Evolutionary conservation across 37 sponge, comb jelly and placozoan species (phyloP).

Genomic region (Spongia lamella): DNA sequence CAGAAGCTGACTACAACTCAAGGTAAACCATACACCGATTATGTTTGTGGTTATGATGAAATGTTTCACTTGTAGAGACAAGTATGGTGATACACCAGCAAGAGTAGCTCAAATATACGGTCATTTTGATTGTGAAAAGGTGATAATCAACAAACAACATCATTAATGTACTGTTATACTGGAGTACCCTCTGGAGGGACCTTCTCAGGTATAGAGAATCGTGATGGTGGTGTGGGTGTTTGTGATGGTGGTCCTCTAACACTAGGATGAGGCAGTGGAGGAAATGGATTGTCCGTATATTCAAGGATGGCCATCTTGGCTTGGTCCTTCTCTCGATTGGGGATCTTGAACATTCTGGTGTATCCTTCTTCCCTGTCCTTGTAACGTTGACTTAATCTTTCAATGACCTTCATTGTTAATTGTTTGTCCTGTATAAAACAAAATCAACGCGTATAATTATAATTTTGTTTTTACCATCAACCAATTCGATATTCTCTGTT

Average conservation of each 20-base stretch:
- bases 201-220: too few relatives aligned
- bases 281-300: conserved; percentile 62
- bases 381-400: conserved; percentile 52
- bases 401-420: conserved; percentile 66
- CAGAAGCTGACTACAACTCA: too few relatives aligned
- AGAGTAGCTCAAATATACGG: conserved; percentile 34
- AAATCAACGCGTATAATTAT: not conserved
- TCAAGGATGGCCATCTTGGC: conserved; percentile 88
- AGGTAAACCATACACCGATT: too few relatives aligned
- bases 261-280: conserved; percentile 6
- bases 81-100: conserved; percentile 45
- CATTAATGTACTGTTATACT: too few relatives aligned
- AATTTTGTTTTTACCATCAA: not conserved
- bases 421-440: conserved; percentile 49
- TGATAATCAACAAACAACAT: conserved; percentile 2
- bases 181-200: too few relatives aligned
- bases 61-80: conserved; percentile 17
- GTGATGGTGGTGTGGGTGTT: too few relatives aligned
- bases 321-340: conserved; percentile 78
- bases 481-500: not conserved
- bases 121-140: conserved; percentile 33
- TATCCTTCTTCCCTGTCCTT: conserved; percentile 67
- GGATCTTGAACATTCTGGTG: conserved; percentile 72
- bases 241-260: too few relatives aligned
- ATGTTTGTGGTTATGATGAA: too few relatives aligned